Evolutionary conservation across 2,113 vertebrate species (phyloP), one percentile per base, ranked within the genome.

Genomic region (Strix uralensis): DNA sequence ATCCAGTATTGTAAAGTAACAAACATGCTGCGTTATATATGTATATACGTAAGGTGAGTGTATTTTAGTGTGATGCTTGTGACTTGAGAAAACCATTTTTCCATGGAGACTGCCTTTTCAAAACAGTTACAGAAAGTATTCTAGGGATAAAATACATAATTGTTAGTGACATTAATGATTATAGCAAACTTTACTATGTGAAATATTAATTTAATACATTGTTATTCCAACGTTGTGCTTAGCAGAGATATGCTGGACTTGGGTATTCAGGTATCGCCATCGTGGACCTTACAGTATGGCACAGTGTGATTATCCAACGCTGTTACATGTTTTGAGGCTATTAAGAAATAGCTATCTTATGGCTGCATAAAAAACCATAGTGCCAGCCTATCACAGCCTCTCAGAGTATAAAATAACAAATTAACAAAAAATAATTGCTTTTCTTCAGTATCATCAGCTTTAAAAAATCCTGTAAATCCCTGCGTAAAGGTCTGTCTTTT

Each of bases 341-440:
- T 92, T 72, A 91, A 83, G 93, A 46, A 88, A 92, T 92, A 85
- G 34, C 38, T 83, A 17, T 90, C 81, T 92, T 80, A 42, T 5
- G 54, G 36, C 84, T 80, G 67, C 59, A 32, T 78, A 54, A 59
- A 59, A 94, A 81, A 30, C 2, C 29, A 34, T 85, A 85, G 72
- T 70, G 54, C 54, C 38, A 87, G 54, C 86, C 74, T 91, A 59
- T 73, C 70, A 66, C 66, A 94, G 83, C 74, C 73, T 91, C 86
- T 90, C 46, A 9, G 67, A 83, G 71, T 94, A 88, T 44, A 78
- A 95, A 95, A 94, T 92, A 93, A 81, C 85, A 95, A 96, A 97
- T 96, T 94, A 88, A 83, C 55, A 44, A 80, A 91, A 95, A 96
- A 92, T 72, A 83, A 88, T 75, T 88, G 89, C 81, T 81, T 95